Evolutionary conservation across 2,888 invertebrate species (phyloP), one percentile per base, ranked within the genome.

Genomic region (Tupiocoris notatus): DNA sequence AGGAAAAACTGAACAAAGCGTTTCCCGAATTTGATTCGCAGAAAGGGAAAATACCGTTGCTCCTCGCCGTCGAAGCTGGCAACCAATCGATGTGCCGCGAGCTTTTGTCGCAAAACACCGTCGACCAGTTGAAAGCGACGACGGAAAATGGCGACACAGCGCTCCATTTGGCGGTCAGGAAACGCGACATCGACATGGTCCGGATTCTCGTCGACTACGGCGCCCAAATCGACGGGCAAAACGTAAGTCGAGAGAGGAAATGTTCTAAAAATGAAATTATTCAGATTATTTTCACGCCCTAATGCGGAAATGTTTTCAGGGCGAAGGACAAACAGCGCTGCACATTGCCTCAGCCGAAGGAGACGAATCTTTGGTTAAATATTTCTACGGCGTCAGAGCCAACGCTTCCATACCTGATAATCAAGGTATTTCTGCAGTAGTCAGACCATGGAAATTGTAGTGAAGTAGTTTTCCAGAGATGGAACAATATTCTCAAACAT

Each of bases 271-370:
- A n/a, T n/a, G n/a, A n/a, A n/a, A n/a, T n/a, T n/a, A n/a, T n/a
- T n/a, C n/a, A 9, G 16, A 17, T 58, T 58, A 2, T 58, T 58
- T 17, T 17, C 17, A 54, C 54, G 54, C 54, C 7, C 54, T 54
- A 9, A 12, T 7, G 54, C 54, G 54, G n/a, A n/a, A n/a, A 21
- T 6, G 61, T 20, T 20, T 18, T 73, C 57, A 87, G 88, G 92
- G 93, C 1, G 93, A 96, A 77, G 98, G 98, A 0, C 95, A 96
- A 84, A 96, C 98, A 0, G 89, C 98, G 0, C 86, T 99, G 66
- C 98, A 99, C 84, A 93, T 99, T 80, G 95, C 97, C 0, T 95
- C 98, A 1, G 94, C 94, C 54, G 94, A 95, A 83, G 98, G 98
- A 0, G 98, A 99, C 83, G 98, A 98, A 83, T 89, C 91, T 0